Evolutionary conservation across 2,888 invertebrate genomes (phyloP), one percentile per base, ranked within the genome.

Genomic region (Syrphus vitripennis): DNA sequence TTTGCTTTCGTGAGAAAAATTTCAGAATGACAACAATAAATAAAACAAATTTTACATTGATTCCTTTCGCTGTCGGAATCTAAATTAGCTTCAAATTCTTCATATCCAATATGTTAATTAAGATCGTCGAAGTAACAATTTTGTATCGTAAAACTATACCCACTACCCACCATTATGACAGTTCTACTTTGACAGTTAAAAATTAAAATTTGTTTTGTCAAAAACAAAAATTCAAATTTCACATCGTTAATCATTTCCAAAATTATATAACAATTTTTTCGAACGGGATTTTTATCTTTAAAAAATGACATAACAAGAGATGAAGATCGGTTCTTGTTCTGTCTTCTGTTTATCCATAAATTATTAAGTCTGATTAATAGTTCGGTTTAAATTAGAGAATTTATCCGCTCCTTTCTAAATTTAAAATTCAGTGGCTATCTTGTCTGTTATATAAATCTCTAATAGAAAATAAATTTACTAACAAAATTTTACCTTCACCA

Each of bases 41-140:
- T 14, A 31, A 31, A n/a, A 19, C 4, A 21, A 34, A 24, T 50
- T 6, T 21, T 69, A 48, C 31, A 50, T 34, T 37, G 31, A 48
- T 67, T 50, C 6, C 24, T 19, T 69, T 42, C 29, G 67, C 50
- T 42, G 61, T 63, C 34, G 45, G 75, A 61, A 81, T 75, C 55
- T 37, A 75, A 81, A 81, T 81, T 42, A 12, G 29, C 4, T 29
- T 48, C 34, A 45, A 14, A 57, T 31, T 16, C 34, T 6, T 34
- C 34, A 3, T 16, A 24, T 50, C 14, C 14, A 14, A 2, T 14
- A 21, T 45, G 34, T 12, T 4, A 14, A 40, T n/a, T 34, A 12
- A 0, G 1, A 12, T 34, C 12, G 4, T 31, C 31, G 4, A 5
- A 6, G 7, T 7, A 31, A 31, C 31, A n/a, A n/a, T n/a, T n/a